Percentiles rank a stretch among this genome's conserved stretches.
Conservation (phyloP, 1,140 invertebrate genomes). For the Notospermus geniculatus region DNA sequence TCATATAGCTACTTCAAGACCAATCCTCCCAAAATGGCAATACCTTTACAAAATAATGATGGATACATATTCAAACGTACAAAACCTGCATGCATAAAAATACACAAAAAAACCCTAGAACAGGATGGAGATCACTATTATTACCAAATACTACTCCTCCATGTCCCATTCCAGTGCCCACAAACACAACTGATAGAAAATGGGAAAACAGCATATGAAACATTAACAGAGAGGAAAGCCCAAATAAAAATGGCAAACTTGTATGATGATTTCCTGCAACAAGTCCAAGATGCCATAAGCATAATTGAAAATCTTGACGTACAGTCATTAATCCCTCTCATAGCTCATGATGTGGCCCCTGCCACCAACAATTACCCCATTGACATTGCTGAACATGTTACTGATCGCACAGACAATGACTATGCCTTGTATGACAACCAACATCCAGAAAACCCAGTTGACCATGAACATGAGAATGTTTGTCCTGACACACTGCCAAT, state of each 20-base stretch:
- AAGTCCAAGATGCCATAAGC: background rate
- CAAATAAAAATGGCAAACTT: slow-evolving; percentile 2
- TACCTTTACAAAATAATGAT: slow-evolving; percentile 11
- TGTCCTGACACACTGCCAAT: background rate
- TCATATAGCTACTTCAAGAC: slow-evolving; percentile 16
- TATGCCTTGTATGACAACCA: background rate
- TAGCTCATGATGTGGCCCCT: background rate
- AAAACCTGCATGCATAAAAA: slow-evolving; percentile 16
- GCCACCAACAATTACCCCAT: background rate
- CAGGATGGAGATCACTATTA: slow-evolving; percentile 28
- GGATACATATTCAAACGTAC: slow-evolving; percentile 14
- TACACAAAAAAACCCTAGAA: slow-evolving; percentile 19
- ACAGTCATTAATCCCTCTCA: background rate
- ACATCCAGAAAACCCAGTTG: too few species aligned
- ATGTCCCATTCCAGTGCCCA: slow-evolving; percentile 15
- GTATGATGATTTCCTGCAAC: background rate
- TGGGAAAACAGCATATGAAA: slow-evolving; percentile 2
- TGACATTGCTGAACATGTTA: background rate
- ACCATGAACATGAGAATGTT: background rate
- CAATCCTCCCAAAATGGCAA: background rate
- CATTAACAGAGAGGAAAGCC: background rate
- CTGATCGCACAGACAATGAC: background rate
- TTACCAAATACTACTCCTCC: slow-evolving; percentile 25
- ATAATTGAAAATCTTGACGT: too few species aligned
- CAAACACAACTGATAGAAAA: background rate